A percentile compares a stretch with the other conserved stretches of the same genome.
Conservation (phyloP, 1,140 invertebrate genomes). For the Philaenus spumarius region DNA sequence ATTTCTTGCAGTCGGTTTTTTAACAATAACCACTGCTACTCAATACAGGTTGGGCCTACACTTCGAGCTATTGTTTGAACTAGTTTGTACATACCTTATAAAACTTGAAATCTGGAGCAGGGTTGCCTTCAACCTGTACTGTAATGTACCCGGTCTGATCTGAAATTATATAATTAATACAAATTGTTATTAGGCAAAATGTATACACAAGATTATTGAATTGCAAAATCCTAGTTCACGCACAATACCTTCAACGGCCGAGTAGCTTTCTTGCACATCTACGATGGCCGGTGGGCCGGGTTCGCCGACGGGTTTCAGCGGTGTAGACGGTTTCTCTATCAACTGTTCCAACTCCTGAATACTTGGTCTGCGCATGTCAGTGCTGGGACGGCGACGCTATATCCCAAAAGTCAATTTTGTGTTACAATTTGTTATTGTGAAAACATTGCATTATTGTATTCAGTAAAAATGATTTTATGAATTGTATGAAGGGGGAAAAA, state of each 20-base stretch:
- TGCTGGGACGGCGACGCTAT: conserved; percentile 76
- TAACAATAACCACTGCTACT: too few species aligned
- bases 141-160: conserved; percentile 85
- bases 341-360: conserved; percentile 81
- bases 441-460: too few species aligned
- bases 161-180: conserved; percentile 38
- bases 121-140: conserved; percentile 84
- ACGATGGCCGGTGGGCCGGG: conserved; percentile 79
- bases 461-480: too few species aligned
- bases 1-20: too few species aligned
- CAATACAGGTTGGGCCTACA: too few species aligned
- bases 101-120: conserved; percentile 91
- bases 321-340: conserved; percentile 87
- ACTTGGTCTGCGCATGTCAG: conserved; percentile 76
- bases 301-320: conserved; percentile 66
- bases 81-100: conserved; percentile 61
- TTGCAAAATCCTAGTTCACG: background rate
- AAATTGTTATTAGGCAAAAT: too few species aligned
- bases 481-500: too few species aligned
- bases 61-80: too few species aligned
- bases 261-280: conserved; percentile 84
- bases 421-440: too few species aligned
- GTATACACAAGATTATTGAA: too few species aligned
- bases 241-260: conserved; percentile 74
- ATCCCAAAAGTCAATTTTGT: background rate